Evolutionary conservation across 1,140 invertebrate species (phyloP).

Genomic region (Mycetomoellerius zeteki): DNA sequence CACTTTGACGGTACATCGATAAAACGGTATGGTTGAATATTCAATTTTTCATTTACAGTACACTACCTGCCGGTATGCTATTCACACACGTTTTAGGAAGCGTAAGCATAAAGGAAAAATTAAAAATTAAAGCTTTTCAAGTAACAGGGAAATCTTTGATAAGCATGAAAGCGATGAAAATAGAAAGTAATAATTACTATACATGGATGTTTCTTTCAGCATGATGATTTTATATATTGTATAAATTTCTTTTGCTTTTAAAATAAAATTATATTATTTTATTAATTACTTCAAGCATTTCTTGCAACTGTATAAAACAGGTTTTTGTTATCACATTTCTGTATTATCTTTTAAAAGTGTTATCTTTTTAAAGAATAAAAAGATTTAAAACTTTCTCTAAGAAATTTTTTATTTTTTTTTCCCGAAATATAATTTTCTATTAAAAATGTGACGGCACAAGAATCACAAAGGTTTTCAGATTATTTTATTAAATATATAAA

Average conservation of each 20-base stretch:
- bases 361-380: not conserved
- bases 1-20: conserved; percentile 49
- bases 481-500: not conserved
- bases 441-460: not conserved
- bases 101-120: conserved; percentile 5
- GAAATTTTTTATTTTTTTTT: conserved; percentile 9
- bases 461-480: not conserved
- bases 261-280: not conserved
- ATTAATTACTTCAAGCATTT: not conserved
- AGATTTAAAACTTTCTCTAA: not conserved
- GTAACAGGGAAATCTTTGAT: not conserved
- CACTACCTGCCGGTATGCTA: not conserved
- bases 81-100: not conserved
- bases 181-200: not conserved
- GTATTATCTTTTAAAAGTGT: not conserved
- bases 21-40: conserved; percentile 53
- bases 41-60: conserved; percentile 42
- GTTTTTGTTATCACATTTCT: not conserved
- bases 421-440: not conserved
- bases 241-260: not conserved
- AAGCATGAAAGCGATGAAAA: not conserved
- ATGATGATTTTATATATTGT: not conserved
- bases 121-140: conserved; percentile 4
- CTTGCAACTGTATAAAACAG: not conserved
- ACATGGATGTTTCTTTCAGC: not conserved